Conservation (phyloP, 2,797 vertebrate species). For the Lepus oiostolus region DNA sequence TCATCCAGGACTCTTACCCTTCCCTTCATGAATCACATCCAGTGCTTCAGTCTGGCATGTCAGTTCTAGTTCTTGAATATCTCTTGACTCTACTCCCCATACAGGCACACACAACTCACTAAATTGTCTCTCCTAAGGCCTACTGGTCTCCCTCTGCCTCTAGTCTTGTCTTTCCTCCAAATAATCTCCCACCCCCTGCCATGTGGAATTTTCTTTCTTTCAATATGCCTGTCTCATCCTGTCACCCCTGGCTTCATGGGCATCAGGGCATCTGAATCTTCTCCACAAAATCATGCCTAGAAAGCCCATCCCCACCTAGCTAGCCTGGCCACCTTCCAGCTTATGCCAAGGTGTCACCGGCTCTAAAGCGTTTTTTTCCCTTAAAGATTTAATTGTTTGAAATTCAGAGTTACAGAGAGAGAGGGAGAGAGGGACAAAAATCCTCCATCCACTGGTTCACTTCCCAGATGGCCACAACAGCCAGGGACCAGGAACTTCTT, state of each 20-base stretch:
- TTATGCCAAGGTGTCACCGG: not conserved
- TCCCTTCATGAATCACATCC: not conserved
- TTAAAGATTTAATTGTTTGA: too few relatives aligned
- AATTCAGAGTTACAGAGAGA: too few relatives aligned
- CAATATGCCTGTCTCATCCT: not conserved
- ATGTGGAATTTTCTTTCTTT: constrained; percentile 24
- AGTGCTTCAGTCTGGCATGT: not conserved
- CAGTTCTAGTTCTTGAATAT: constrained; percentile 15
- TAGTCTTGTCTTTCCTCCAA: not conserved
- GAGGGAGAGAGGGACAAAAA: too few relatives aligned
- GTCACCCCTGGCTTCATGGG: not conserved
- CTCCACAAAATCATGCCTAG: constrained; percentile 30
- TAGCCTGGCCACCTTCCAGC: not conserved
- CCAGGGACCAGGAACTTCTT: too few relatives aligned
- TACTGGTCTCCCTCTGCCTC: not conserved
- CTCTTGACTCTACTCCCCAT: not conserved
- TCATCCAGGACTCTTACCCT: not conserved
- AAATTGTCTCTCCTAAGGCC: constrained; percentile 16
- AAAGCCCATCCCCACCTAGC: not conserved
- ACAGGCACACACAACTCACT: not conserved
- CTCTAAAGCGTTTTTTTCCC: constrained; percentile 45
- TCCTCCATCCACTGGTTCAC: too few relatives aligned
- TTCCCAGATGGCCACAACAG: too few relatives aligned
- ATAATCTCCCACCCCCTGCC: not conserved
- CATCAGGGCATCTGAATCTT: not conserved